Base-by-base conservation (phyloP, 2,113 vertebrate genomes). In the Rostratula benghalensis region DNA sequence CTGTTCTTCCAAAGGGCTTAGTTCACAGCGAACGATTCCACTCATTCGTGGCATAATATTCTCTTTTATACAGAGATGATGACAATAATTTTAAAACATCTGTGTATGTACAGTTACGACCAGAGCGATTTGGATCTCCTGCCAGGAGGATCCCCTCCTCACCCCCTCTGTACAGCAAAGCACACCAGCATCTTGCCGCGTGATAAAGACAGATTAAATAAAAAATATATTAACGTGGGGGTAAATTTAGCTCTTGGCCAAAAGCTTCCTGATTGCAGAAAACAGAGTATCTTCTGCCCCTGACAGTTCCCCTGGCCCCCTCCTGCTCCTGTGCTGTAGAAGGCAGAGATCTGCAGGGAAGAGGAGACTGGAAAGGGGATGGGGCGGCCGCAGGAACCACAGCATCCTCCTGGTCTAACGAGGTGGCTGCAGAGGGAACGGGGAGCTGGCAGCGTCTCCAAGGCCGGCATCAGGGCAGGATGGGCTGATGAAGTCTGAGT, bases 401-500 rank as follows among this genome's bases (percentile, higher is more conserved):
- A 4, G 30, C 24, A 7, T 7, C 77, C 77, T 74, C 86, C 28
- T 6, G 23, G 61, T 48, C 74, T 22, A 35, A 69, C 4, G 80
- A 71, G 78, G 81, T 88, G 95, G 89, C 64, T n/a, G 57, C 3
- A 13, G 24, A 39, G 41, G 41, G 24, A 14, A 18, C 28, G 4
- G 3, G 39, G 51, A 60, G 84, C 88, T 51, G 86, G 86, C 59
- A 45, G 27, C 18, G 95, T 97, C 98, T 98, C 88, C 82, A 63
- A 96, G 97, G 98, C 97, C 97, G 84, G 95, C 95, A 80, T 97
- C 97, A 94, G 97, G 94, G 84, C 94, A 96, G 41, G 54, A 89
- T 93, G 97, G 96, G 94, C 94, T 98, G 98, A 98, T 98, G 97
- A 83, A 94, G 95, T 95, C 89, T 98, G 98, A 98, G 97, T 97